Evolutionary conservation across 2,888 invertebrate species (phyloP), one percentile per base, ranked within the genome.

Genomic region (Ariolimax columbianus): DNA sequence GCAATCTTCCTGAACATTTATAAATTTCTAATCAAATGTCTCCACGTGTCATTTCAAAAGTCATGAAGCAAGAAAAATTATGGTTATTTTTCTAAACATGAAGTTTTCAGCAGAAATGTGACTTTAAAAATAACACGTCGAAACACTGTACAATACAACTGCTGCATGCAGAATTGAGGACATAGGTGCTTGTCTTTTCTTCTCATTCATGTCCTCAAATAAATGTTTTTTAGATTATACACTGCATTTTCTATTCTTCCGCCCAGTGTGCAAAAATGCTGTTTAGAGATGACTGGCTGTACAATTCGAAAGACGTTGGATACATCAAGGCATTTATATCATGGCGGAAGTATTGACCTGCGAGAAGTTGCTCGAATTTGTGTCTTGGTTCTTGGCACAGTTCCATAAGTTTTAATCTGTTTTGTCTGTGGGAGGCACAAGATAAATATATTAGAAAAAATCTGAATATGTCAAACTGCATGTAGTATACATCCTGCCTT

Each of bases 401-500:
- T 87, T 38, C 87, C 87, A 38, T 86, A 87, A n/a, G 82, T 87
- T 75, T 85, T 87, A 81, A 87, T 83, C 43, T 87, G 87, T 75
- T 87, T 87, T 78, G 85, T 85, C 87, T 87, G 86, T 4, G 59
- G 55, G 72, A 81, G 55, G 17, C 73, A 73, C n/a, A 73, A 73
- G 14, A 73, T 73, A 26, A 63, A 23, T 63, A 63, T n/a, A 63
- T 63, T n/a, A n/a, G 4, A 55, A 55, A n/a, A 47, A 9, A 14
- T 47, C 47, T 9, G 47, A 47, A 47, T 6, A 6, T 47, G 19
- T 38, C 11, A n/a, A n/a, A 66, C 47, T 47, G 47, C 14, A 47
- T 47, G 14, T 47, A 14, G 9, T 47, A 47, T 6, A 47, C 14
- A 47, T 47, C 6, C 47, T 9, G 47, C 6, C 9, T 9, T 9